Evolutionary conservation across 2,888 invertebrate species (phyloP), one percentile per base, ranked within the genome.

Genomic region (Leptogaster cylindrica): DNA sequence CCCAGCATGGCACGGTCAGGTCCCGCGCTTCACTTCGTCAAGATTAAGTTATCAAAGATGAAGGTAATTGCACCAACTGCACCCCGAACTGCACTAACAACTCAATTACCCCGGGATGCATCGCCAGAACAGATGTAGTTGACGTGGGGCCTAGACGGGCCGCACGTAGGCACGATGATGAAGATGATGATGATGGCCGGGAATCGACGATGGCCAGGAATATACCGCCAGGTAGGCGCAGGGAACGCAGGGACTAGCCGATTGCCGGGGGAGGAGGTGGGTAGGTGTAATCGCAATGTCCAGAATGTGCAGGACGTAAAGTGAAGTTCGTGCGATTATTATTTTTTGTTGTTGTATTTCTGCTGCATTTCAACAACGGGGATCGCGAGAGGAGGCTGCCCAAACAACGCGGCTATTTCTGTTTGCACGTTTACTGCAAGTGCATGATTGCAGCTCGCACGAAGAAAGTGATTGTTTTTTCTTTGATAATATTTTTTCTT

Each of bases 261-360:
- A 39, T 39, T 36, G 20, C n/a, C 55, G 31, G 33, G 36, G 14
- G 39, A 23, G 36, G 36, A 55, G 20, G 12, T 7, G 39, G 39
- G 55, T 55, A 55, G 55, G 55, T 55, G 55, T 55, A 55, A 55
- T 55, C 55, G 23, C 39, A 55, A 55, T 55, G 55, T 33, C 36
- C 23, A 39, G 14, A 36, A 36, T 23, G 36, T 31, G 55, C 33
- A 46, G 25, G 23, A 31, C 39, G 23, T 14, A 55, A 39, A 23
- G 51, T 23, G 7, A 36, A 39, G 36, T 55, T 55, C 55, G 55
- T 39, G 55, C n/a, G n/a, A n/a, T n/a, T n/a, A n/a, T n/a, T n/a
- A n/a, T n/a, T n/a, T n/a, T n/a, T n/a, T n/a, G n/a, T n/a, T n/a
- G n/a, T n/a, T n/a, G n/a, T n/a, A n/a, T 55, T 31, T 23, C n/a